phyloP scores from a whole-genome alignment of 37 sponge, comb jelly and placozoan species.

The Crambe crambe region DNA sequence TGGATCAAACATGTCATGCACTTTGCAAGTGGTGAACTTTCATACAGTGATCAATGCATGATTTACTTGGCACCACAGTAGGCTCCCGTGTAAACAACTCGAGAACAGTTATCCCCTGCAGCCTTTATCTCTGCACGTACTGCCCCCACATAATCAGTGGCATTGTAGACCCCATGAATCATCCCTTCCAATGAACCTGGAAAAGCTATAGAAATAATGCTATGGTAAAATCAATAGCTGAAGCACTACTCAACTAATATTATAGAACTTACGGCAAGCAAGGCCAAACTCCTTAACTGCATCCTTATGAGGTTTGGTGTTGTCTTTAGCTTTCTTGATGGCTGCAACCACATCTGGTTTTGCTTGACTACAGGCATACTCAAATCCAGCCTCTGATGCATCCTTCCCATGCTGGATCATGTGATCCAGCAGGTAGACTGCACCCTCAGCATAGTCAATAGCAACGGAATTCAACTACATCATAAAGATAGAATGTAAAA shows the following conservation, averaged over 20 bases:
- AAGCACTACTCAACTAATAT: background rate
- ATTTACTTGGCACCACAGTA: constrained; percentile 33
- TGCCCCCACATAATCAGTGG: constrained; percentile 13
- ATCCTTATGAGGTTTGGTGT: constrained; percentile 7
- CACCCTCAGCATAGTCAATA: constrained; percentile 7
- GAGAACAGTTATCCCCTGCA: constrained; percentile 68
- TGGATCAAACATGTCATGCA: too few relatives aligned
- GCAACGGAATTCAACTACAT: constrained; percentile 9
- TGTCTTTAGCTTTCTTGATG: background rate
- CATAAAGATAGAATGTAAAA: background rate
- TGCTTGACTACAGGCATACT: background rate
- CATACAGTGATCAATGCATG: too few relatives aligned
- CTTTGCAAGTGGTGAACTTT: too few relatives aligned
- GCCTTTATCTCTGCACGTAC: constrained; percentile 45
- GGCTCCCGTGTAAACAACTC: constrained; percentile 45
- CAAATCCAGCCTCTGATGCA: background rate
- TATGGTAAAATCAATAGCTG: background rate
- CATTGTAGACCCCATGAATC: constrained; percentile 35
- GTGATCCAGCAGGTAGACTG: constrained; percentile 9
- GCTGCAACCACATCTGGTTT: constrained; percentile 2
- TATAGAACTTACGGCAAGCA: constrained; percentile 32
- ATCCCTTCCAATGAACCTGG: constrained; percentile 60
- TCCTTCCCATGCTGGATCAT: constrained; percentile 9
- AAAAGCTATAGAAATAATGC: constrained; percentile 9
- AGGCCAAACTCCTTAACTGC: constrained; percentile 34